phyloP scores from a whole-genome alignment of 1,140 invertebrate species.

The Steinernema feltiae region DNA sequence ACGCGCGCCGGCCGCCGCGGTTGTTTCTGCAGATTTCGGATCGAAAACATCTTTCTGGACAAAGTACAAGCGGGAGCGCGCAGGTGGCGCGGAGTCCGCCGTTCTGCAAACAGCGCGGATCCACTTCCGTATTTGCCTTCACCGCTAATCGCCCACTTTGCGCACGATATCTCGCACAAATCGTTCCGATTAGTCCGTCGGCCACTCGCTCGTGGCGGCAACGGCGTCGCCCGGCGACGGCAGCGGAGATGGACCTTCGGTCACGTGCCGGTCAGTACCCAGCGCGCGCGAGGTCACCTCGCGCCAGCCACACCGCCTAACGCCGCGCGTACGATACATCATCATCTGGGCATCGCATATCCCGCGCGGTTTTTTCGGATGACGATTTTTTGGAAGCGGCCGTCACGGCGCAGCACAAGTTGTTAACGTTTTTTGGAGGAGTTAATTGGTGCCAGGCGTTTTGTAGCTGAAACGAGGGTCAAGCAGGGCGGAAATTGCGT shows the following conservation, averaged over 20 bases:
- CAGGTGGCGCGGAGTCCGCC: no score
- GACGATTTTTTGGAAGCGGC: neutral
- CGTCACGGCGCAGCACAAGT: constrained; percentile 1
- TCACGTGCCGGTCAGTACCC: constrained; percentile 12
- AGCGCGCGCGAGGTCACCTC: constrained; percentile 9
- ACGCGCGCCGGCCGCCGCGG: neutral
- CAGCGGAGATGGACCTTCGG: neutral
- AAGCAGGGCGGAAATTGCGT: no score
- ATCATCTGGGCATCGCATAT: neutral
- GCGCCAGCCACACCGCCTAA: neutral
- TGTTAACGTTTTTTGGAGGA: neutral
- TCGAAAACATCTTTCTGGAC: neutral
- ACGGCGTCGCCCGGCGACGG: neutral
- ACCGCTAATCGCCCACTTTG: no score
- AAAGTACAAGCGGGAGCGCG: no score
- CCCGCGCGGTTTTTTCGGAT: neutral
- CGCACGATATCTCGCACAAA: neutral
- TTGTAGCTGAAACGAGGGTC: no score
- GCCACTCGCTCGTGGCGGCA: neutral
- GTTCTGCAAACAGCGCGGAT: neutral
- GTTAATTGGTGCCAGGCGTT: constrained; percentile 1
- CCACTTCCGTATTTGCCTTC: constrained; percentile 10
- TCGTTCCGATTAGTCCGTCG: neutral
- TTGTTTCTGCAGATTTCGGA: neutral
- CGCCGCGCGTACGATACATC: neutral